Percentiles rank a stretch among this genome's conserved stretches.
phyloP scores from a whole-genome alignment of 2,797 vertebrate genomes.

The Diglossa cyanea region DNA sequence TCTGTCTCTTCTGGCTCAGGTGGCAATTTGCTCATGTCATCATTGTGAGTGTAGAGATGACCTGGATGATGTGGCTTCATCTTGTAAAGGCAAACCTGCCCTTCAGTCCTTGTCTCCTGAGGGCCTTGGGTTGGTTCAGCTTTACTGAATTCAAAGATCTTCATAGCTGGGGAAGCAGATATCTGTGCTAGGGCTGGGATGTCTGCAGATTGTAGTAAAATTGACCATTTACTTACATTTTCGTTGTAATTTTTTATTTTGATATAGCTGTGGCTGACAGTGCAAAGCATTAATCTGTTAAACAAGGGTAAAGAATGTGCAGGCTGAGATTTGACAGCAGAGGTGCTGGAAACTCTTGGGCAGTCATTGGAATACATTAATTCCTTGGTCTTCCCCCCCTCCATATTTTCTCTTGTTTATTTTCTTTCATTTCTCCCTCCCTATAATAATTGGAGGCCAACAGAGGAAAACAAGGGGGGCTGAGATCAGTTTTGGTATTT shows the following conservation, averaged over 20 bases:
- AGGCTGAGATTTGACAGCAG: not conserved
- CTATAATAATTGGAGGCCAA: not conserved
- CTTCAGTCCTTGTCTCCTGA: rapidly evolving
- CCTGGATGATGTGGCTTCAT: not conserved
- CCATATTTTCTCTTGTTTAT: not conserved
- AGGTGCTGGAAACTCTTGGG: not conserved
- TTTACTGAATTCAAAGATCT: not conserved
- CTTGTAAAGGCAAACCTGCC: not conserved
- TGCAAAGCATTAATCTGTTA: not conserved
- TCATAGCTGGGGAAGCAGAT: rapidly evolving
- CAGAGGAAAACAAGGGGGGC: not conserved
- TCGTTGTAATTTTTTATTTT: not conserved
- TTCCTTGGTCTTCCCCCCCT: not conserved
- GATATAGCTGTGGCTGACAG: not conserved
- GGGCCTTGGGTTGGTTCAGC: not conserved
- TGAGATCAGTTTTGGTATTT: not conserved
- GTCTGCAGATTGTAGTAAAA: not conserved
- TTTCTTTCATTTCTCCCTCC: not conserved
- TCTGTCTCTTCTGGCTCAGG: not conserved
- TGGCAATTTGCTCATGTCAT: not conserved
- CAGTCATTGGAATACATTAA: not conserved
- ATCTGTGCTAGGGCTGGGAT: not conserved
- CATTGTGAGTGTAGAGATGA: not conserved
- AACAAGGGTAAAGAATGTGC: not conserved
- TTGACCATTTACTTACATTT: not conserved